Evolutionary conservation across 1,140 invertebrate genomes (phyloP), one percentile per base, ranked within the genome.

Genomic region (Sycophila sp.): DNA sequence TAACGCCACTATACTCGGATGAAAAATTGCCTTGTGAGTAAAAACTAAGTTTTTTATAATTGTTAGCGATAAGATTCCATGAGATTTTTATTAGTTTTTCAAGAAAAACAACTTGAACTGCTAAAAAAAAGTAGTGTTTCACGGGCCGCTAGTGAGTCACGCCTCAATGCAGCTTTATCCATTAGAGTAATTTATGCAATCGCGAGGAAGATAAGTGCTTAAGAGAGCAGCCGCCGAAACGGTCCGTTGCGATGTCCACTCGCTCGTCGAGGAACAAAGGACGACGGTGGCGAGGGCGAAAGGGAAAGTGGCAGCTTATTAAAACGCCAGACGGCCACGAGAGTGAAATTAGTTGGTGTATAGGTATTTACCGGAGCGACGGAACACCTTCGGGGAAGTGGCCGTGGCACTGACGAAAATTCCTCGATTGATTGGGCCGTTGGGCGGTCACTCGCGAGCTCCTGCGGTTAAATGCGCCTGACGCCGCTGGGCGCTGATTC

Each of bases 21-120:
- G 32, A 62, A 36, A 42, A 56, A 34, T 36, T 59, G 47, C 73
- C 67, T 47, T 40, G 73, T 75, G 58, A 76, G 67, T 73, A 11
- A n/a, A 40, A 13, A 36, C 0, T 38, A 51, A n/a, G 5, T n/a
- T 3, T 62, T 47, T n/a, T 19, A 62, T 8, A 2, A 8, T 42
- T 42, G 40, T 13, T 42, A n/a, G 11, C 17, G 19, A 42, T 17
- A 13, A n/a, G n/a, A n/a, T n/a, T n/a, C n/a, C n/a, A n/a, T n/a
- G n/a, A n/a, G n/a, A n/a, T n/a, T n/a, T n/a, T n/a, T n/a, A n/a
- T n/a, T n/a, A n/a, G n/a, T 42, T 19, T 6, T 42, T 42, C 7
- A 17, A n/a, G 13, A 42, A 17, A 17, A 3, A 13, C n/a, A 24
- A 47, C 7, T 17, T 22, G 24, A 22, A 47, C 4, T 15, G 38